Evolutionary conservation across 2,888 invertebrate genomes (phyloP).

Genomic region (Cephus sareptanus): DNA sequence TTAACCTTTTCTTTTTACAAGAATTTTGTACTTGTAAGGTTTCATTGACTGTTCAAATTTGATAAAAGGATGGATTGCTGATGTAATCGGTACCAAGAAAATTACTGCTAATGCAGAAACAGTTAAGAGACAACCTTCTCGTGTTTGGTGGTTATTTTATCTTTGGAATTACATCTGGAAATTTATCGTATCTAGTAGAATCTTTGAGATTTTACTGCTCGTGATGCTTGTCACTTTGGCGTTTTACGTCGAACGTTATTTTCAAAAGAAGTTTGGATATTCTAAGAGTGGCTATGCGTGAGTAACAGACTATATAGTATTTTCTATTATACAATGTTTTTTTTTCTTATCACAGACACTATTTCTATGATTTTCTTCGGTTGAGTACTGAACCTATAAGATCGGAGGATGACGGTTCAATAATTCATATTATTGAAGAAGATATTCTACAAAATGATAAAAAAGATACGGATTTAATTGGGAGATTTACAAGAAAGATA

Average conservation of each 20-base stretch:
- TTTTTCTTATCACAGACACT: neutral
- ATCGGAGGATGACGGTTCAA: neutral
- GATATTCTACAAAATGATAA: neutral
- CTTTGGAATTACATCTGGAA: slow-evolving; percentile 21
- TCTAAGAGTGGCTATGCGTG: neutral
- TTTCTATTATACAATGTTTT: neutral
- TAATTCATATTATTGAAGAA: neutral
- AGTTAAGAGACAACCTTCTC: slow-evolving; percentile 13
- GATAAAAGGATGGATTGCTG: slow-evolving; percentile 26
- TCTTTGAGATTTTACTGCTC: slow-evolving; percentile 21
- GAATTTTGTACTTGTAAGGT: neutral
- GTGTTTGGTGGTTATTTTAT: slow-evolving; percentile 15
- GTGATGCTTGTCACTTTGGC: slow-evolving; percentile 21
- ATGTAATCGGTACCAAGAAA: slow-evolving; percentile 20
- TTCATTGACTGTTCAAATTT: slow-evolving; percentile 5
- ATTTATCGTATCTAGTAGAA: slow-evolving; percentile 16
- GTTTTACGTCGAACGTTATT: slow-evolving; percentile 24
- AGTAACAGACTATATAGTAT: neutral
- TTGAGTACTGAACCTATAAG: neutral
- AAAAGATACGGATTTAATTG: neutral
- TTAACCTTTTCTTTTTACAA: neutral
- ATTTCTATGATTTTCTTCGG: neutral
- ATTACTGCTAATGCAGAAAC: slow-evolving; percentile 15
- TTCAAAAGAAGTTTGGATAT: slow-evolving; percentile 3
- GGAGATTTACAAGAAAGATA: neutral